phyloP scores from a whole-genome alignment of 2,113 vertebrate genomes.

The Nyctibius bracteatus region DNA sequence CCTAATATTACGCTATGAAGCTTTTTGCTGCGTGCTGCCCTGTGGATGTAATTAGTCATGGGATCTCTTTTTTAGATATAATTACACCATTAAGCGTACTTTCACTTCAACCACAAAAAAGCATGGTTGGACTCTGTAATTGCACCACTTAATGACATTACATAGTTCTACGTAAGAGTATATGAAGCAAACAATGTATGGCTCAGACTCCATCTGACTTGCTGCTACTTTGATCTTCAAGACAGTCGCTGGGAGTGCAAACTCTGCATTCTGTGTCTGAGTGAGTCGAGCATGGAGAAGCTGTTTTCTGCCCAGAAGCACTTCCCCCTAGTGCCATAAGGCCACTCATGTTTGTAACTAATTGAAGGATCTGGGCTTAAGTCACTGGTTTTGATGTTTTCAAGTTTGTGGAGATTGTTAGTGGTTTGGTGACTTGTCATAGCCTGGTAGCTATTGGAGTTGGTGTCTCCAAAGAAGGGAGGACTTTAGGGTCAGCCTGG shows the following conservation, averaged over 20 bases:
- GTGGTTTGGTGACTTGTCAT: background rate
- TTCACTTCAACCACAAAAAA: background rate
- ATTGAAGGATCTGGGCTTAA: background rate
- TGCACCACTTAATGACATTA: background rate
- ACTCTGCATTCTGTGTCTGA: accelerated
- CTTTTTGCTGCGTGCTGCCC: background rate
- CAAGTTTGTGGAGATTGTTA: background rate
- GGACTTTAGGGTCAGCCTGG: background rate
- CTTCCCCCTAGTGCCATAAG: background rate
- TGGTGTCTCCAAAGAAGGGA: background rate
- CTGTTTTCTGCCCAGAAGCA: background rate
- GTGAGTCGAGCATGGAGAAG: background rate
- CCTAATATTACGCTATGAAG: background rate
- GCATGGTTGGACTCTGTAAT: background rate
- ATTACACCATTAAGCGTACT: conserved; percentile 20
- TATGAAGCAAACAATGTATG: background rate
- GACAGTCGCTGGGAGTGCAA: background rate
- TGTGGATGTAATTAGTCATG: conserved; percentile 29
- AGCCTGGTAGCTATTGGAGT: background rate
- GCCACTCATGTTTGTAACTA: background rate
- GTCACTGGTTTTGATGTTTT: background rate
- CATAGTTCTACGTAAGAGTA: background rate
- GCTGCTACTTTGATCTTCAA: background rate
- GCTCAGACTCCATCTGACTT: background rate
- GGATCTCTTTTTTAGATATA: conserved; percentile 13